Evolutionary conservation across 2,113 vertebrate species (phyloP).

Genomic region (Suricata suricatta): DNA sequence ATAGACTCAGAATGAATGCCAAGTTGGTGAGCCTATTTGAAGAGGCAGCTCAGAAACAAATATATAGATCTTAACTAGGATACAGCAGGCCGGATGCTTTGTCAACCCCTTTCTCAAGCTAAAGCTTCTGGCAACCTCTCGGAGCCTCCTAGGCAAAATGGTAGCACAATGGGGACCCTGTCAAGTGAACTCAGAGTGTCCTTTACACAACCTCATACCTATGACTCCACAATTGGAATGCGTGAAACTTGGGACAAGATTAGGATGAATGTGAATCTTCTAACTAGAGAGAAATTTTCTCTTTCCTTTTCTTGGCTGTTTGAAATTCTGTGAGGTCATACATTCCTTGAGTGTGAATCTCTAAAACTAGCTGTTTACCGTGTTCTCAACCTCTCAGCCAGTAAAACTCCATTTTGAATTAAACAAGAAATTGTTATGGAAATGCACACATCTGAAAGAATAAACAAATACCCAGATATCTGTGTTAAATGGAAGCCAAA

Average conservation of each 20-base stretch:
- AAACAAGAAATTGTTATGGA: not conserved
- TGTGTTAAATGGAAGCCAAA: slow-evolving; percentile 45
- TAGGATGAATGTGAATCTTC: not conserved
- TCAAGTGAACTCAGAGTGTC: rapidly evolving
- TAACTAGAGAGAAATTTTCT: not conserved
- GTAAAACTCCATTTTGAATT: not conserved
- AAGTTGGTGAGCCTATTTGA: not conserved
- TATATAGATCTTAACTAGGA: not conserved
- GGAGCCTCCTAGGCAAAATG: not conserved
- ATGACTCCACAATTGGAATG: not conserved
- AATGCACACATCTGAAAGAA: not conserved
- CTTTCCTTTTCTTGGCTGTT: not conserved
- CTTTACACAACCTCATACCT: not conserved
- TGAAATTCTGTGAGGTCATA: not conserved
- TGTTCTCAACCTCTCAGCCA: slow-evolving; percentile 11
- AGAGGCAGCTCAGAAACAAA: not conserved
- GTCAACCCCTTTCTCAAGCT: not conserved
- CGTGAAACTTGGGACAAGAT: not conserved
- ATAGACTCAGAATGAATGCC: not conserved
- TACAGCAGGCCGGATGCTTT: not conserved
- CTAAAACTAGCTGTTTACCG: not conserved
- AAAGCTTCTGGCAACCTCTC: not conserved
- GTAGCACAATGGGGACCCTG: rapidly evolving
- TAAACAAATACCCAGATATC: not conserved
- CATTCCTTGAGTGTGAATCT: not conserved